Conservation (phyloP, 2,797 vertebrate genomes). For the Neosilurus mollespiculum region DNA sequence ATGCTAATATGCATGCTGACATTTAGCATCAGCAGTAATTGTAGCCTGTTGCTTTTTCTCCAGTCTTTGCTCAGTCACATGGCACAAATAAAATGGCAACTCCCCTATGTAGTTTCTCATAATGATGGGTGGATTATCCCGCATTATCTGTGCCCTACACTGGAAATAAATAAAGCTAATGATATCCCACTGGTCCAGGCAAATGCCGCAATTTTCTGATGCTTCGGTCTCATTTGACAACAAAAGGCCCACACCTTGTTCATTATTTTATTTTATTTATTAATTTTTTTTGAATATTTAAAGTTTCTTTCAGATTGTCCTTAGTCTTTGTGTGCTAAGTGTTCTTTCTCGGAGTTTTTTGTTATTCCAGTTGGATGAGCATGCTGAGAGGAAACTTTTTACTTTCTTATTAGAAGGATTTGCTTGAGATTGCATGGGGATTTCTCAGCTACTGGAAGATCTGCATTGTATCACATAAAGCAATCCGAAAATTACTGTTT, state of each 20-base stretch:
- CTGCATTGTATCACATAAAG: neutral
- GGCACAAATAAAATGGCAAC: slow-evolving; percentile 44
- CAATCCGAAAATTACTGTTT: neutral
- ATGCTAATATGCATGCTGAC: slow-evolving; percentile 26
- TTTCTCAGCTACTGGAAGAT: neutral
- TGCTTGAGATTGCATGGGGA: slow-evolving; percentile 7
- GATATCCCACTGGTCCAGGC: slow-evolving; percentile 46
- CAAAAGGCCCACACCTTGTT: neutral
- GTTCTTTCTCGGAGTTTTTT: neutral
- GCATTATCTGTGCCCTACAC: slow-evolving; percentile 38
- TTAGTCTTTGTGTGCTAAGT: neutral
- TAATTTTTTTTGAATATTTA: neutral
- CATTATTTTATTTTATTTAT: neutral
- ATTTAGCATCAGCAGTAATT: slow-evolving; percentile 36
- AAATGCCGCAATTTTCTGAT: slow-evolving; percentile 31
- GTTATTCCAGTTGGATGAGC: neutral
- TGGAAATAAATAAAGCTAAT: slow-evolving; percentile 54
- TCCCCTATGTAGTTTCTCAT: slow-evolving; percentile 31
- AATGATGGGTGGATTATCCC: slow-evolving; percentile 49
- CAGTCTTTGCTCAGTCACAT: slow-evolving; percentile 33
- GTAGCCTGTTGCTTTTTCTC: slow-evolving; percentile 26
- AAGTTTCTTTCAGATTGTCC: neutral
- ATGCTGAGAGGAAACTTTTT: neutral
- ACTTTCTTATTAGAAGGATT: neutral
- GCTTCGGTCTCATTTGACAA: slow-evolving; percentile 14